Conservation (phyloP, 2,113 vertebrate genomes). For the Erinaceus europaeus region DNA sequence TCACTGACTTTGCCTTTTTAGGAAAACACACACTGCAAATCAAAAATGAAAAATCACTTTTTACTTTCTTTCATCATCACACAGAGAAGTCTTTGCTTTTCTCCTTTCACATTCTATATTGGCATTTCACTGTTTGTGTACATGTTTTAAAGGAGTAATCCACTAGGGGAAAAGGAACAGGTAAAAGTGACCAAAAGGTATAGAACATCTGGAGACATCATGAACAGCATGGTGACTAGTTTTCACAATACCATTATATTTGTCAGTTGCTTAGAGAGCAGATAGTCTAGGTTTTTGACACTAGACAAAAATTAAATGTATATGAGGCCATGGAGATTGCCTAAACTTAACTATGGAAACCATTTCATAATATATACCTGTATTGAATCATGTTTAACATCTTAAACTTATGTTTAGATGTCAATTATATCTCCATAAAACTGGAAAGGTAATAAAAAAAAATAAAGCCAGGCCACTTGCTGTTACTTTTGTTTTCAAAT, state of each 20-base stretch:
- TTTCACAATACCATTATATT: neutral
- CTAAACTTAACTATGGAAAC: neutral
- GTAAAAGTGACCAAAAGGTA: neutral
- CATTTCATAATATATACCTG: neutral
- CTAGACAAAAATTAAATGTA: neutral
- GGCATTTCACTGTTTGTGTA: neutral
- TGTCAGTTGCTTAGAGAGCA: neutral
- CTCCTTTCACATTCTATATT: slow-evolving; percentile 19
- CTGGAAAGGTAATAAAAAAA: neutral
- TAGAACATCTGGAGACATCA: neutral
- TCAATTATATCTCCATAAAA: neutral
- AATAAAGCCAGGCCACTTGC: neutral
- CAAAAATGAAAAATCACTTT: neutral
- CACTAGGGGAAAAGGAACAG: neutral
- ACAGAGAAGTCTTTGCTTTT: neutral
- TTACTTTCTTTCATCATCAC: neutral
- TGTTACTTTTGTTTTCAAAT: slow-evolving; percentile 14
- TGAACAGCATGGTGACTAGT: neutral
- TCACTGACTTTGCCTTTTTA: neutral
- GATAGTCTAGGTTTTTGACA: neutral
- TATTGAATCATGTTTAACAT: neutral
- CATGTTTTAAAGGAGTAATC: slow-evolving; percentile 18
- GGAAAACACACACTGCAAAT: neutral
- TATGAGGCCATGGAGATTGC: neutral
- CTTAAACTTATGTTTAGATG: neutral